A percentile compares a stretch with the other conserved stretches of the same genome.
phyloP scores from a whole-genome alignment of 2,888 invertebrate species.

The Eupithecia abbreviata region DNA sequence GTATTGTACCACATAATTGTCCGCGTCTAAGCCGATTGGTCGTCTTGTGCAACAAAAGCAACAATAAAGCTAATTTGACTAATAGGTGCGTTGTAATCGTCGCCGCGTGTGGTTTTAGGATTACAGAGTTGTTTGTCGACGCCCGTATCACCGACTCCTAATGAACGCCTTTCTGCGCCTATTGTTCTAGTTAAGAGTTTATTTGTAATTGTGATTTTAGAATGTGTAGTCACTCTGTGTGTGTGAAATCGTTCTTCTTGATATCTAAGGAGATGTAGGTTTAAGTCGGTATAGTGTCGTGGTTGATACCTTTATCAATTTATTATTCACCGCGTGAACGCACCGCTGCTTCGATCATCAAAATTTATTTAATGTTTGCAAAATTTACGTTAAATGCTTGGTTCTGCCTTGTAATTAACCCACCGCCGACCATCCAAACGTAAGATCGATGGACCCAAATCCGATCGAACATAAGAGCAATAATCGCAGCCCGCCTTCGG shows the following conservation, averaged over 20 bases:
- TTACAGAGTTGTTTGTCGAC: constrained; percentile 70
- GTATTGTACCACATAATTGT: constrained; percentile 81
- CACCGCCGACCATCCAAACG: constrained; percentile 74
- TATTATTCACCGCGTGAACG: constrained; percentile 76
- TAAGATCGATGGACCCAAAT: constrained; percentile 73
- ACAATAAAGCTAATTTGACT: constrained; percentile 84
- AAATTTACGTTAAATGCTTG: constrained; percentile 79
- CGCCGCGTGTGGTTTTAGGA: constrained; percentile 82
- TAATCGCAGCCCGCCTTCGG: constrained; percentile 69
- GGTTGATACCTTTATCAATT: constrained; percentile 66
- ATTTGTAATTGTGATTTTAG: constrained; percentile 49
- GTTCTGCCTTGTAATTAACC: constrained; percentile 78
- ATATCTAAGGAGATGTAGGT: constrained; percentile 23
- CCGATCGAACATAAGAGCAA: constrained; percentile 68
- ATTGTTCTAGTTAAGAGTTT: constrained; percentile 73
- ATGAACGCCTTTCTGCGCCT: constrained; percentile 72
- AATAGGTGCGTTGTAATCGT: constrained; percentile 83
- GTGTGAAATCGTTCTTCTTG: background rate
- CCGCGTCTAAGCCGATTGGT: constrained; percentile 79
- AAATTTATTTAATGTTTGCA: constrained; percentile 78
- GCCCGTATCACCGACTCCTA: constrained; percentile 61
- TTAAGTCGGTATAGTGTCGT: constrained; percentile 45
- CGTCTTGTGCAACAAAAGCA: constrained; percentile 73
- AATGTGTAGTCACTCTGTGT: constrained; percentile 28
- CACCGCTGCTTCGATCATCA: constrained; percentile 70